Percentiles rank a stretch among this genome's conserved stretches.
Conservation (phyloP, 2,113 vertebrate genomes). For the Rynchops niger region DNA sequence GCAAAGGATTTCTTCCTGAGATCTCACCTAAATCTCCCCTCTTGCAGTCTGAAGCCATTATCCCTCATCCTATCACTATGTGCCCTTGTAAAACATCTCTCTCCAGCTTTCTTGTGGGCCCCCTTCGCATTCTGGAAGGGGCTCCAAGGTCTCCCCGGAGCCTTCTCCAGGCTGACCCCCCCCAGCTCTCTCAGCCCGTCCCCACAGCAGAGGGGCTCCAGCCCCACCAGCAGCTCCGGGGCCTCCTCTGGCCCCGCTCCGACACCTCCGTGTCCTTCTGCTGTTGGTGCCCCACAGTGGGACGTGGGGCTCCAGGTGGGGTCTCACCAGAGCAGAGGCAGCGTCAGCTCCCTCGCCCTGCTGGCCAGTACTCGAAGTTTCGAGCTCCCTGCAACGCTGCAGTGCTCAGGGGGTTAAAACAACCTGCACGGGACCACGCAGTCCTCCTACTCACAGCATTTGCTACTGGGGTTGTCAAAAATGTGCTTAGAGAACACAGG, state of each 20-base stretch:
- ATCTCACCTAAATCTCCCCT: too few species aligned
- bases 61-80: neutral
- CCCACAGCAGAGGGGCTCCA: too few species aligned
- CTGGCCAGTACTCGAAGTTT: neutral
- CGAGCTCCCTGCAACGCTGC: neutral
- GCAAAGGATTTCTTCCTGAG: too few species aligned
- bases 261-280: too few species aligned
- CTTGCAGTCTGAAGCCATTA: too few species aligned
- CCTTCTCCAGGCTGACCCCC: neutral
- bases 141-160: neutral
- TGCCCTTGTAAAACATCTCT: neutral
- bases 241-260: too few species aligned
- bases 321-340: too few species aligned
- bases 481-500: neutral
- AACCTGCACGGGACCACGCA: neutral
- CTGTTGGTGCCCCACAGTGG: too few species aligned
- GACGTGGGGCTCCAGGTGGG: too few species aligned
- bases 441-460: neutral
- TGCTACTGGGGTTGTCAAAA: neutral
- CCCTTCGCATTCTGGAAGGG: neutral
- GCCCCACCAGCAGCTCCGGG: too few species aligned
- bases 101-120: neutral
- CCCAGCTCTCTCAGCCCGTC: too few species aligned
- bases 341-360: too few species aligned
- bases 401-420: neutral